Percentiles rank a stretch among this genome's conserved stretches.
Conservation (phyloP, 2,113 vertebrate species). For the Lepidothrix coronata region DNA sequence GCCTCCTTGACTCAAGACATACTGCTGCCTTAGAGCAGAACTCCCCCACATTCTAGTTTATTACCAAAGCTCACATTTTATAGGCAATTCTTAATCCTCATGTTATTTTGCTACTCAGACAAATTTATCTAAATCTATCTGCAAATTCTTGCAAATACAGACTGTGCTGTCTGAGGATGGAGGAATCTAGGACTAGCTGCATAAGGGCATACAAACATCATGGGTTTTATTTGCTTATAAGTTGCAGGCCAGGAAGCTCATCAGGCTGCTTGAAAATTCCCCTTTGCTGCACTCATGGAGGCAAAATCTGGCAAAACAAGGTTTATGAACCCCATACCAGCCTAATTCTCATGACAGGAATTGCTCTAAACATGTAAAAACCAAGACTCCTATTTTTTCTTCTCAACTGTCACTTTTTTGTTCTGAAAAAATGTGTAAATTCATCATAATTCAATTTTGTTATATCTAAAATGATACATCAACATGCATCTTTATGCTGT, state of each 20-base stretch:
- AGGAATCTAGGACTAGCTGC: background rate
- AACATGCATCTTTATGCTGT: background rate
- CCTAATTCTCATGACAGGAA: background rate
- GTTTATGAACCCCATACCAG: background rate
- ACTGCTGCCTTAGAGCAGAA: conserved; percentile 18
- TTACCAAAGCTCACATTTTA: conserved; percentile 57
- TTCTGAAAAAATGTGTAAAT: background rate
- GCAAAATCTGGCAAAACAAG: background rate
- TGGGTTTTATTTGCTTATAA: background rate
- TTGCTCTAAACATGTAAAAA: background rate
- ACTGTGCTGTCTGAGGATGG: conserved; percentile 11
- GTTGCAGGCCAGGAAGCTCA: background rate
- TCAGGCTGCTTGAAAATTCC: background rate
- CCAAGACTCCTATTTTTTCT: background rate
- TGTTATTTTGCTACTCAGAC: conserved; percentile 37
- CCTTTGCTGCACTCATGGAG: background rate
- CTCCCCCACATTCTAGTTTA: conserved; percentile 38
- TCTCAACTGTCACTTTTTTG: background rate
- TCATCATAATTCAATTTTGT: background rate
- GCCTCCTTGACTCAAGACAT: background rate
- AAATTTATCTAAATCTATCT: conserved; percentile 29
- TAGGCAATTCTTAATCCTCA: conserved; percentile 23
- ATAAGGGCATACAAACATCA: background rate
- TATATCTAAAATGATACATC: background rate
- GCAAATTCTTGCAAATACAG: conserved; percentile 25